phyloP scores from a whole-genome alignment of 2,888 invertebrate species.

The Morinoia aosen region DNA sequence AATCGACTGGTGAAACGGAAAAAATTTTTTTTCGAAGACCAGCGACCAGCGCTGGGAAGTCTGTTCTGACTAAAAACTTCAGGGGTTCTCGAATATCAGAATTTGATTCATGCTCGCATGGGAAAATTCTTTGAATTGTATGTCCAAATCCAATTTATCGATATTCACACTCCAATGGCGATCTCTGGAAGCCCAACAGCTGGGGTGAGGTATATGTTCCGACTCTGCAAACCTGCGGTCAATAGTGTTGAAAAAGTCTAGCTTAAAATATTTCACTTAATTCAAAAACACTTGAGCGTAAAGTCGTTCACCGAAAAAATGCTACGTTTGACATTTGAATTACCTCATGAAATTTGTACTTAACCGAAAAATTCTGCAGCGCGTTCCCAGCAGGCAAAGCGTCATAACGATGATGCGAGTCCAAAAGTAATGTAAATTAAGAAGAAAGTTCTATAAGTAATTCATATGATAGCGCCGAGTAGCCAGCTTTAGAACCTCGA shows the following conservation, averaged over 20 bases:
- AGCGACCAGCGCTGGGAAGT: not conserved
- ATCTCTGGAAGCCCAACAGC: not conserved
- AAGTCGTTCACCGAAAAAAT: not conserved
- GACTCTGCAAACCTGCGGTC: not conserved
- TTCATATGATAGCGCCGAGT: too few relatives aligned
- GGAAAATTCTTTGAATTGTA: not conserved
- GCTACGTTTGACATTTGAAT: not conserved
- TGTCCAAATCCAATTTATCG: not conserved
- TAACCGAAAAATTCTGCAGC: too few relatives aligned
- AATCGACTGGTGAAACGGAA: not conserved
- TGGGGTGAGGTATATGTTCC: not conserved
- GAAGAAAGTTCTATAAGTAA: too few relatives aligned
- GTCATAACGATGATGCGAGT: too few relatives aligned
- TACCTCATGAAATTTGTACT: too few relatives aligned
- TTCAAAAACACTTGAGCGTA: not conserved
- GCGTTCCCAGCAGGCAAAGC: too few relatives aligned
- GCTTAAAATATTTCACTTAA: not conserved
- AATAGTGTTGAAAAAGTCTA: not conserved
- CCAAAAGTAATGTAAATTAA: too few relatives aligned
- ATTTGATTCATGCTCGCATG: not conserved
- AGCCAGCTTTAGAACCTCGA: too few relatives aligned
- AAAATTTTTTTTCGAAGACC: not conserved
- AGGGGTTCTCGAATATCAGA: not conserved
- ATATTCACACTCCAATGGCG: not conserved
- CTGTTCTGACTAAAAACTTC: not conserved